Percentiles rank a stretch among this genome's conserved stretches.
phyloP scores from a whole-genome alignment of 2,797 vertebrate species.

The Coilia nasus region DNA sequence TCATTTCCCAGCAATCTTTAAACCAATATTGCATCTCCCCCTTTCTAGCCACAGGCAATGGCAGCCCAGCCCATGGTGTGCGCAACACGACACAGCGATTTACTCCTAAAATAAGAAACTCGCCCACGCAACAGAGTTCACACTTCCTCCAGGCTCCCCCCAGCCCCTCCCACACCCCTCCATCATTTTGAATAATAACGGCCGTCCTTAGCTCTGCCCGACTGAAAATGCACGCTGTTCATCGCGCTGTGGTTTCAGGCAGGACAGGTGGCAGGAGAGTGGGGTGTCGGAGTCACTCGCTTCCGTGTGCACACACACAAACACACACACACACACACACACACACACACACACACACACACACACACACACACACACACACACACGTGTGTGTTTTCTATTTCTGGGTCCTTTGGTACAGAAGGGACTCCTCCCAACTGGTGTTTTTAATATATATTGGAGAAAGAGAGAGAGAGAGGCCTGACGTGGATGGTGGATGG shows the following conservation, averaged over 20 bases:
- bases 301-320: background rate
- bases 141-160: constrained; percentile 10
- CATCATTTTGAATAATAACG: constrained; percentile 5
- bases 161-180: background rate
- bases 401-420: background rate
- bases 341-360: constrained; percentile 2
- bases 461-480: no score
- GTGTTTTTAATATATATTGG: background rate
- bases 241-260: background rate
- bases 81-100: constrained; percentile 1
- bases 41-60: background rate
- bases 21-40: background rate
- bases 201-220: background rate
- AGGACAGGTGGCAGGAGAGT: constrained; percentile 13
- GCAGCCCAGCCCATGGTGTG: background rate
- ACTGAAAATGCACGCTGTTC: background rate
- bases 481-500: background rate
- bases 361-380: background rate
- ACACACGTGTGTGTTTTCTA: background rate
- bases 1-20: constrained; percentile 15
- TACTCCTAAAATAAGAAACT: background rate
- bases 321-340: background rate
- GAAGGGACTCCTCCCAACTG: background rate
- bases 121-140: constrained; percentile 19
- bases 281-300: background rate